Evolutionary conservation across 2,888 invertebrate species (phyloP).

Genomic region (Crossocerus cetratus): DNA sequence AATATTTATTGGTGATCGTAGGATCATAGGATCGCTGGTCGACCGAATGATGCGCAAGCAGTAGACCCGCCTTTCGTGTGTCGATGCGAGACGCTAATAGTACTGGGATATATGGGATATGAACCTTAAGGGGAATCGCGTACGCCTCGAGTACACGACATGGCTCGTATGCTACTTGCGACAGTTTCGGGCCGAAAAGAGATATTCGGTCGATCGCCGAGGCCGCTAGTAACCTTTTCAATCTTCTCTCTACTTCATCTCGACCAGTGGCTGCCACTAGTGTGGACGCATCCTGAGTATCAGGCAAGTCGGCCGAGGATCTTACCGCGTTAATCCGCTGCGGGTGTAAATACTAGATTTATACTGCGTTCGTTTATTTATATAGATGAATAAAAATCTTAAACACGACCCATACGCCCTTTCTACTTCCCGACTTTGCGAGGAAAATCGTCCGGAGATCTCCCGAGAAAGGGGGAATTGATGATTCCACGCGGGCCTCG

Average conservation of each 20-base stretch:
- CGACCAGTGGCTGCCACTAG: constrained; percentile 22
- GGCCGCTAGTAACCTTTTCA: constrained; percentile 30
- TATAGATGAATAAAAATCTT: constrained; percentile 56
- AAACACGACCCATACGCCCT: constrained; percentile 15
- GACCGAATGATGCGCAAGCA: constrained; percentile 39
- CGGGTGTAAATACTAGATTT: constrained; percentile 58
- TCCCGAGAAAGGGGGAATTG: too few species aligned
- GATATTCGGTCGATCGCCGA: constrained; percentile 53
- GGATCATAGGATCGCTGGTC: constrained; percentile 49
- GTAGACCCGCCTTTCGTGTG: constrained; percentile 20
- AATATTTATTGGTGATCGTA: constrained; percentile 50
- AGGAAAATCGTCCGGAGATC: too few species aligned
- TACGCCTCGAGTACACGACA: constrained; percentile 7
- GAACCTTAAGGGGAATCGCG: background rate
- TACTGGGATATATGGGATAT: background rate
- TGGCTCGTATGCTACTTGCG: constrained; percentile 16
- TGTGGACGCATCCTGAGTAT: constrained; percentile 33
- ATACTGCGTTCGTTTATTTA: constrained; percentile 60
- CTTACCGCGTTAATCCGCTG: constrained; percentile 47
- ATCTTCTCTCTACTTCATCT: constrained; percentile 42
- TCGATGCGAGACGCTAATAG: background rate
- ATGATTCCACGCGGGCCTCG: background rate
- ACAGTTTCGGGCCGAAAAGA: constrained; percentile 2
- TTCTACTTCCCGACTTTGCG: too few species aligned
- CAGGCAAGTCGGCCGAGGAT: constrained; percentile 21